Base-by-base conservation (phyloP, 1,140 invertebrate genomes). In the Pristionchus pacificus region DNA sequence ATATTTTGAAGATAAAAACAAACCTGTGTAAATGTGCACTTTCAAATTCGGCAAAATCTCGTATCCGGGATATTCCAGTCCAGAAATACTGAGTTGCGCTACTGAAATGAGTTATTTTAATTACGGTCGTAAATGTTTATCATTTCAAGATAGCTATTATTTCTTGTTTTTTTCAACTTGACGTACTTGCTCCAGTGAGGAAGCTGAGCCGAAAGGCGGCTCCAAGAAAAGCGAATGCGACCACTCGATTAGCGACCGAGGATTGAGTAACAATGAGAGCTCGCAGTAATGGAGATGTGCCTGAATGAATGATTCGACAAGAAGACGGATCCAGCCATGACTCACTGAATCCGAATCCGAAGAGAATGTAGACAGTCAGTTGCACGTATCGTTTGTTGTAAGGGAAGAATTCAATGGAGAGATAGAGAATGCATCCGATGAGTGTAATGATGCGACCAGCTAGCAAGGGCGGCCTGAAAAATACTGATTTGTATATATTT, bases 11-110 rank as follows among this genome's bases (percentile, higher is more conserved):
- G n/a, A n/a, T n/a, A n/a, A n/a, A n/a, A n/a, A n/a, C n/a, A n/a
- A n/a, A n/a, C n/a, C n/a, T n/a, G n/a, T n/a, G 64, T 72, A 72
- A 59, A 72, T 68, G 32, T 72, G 71, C 64, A 72, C 66, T 28
- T 68, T 59, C 6, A 72, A 27, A 31, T 68, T 60, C 19, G 58
- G 65, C 24, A 72, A n/a, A 2, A 72, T 55, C 32, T 59, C 28
- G 15, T 27, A 63, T 28, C 71, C 71, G 1, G 71, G 71, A 31
- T 72, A 72, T n/a, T 67, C 30, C 10, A 72, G 66, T 24, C 28
- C 24, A 24, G 65, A 67, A 60, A 72, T 67, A 25, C 24, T 30
- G 1, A 66, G 68, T 49, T 72, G 71, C 29, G 31, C 57, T n/a
- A 72, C 71, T 72, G 71, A 31, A 72, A 68, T 49, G n/a, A n/a